Base-by-base conservation (phyloP, 2,888 invertebrate genomes). In the Drymonia ruficornis region DNA sequence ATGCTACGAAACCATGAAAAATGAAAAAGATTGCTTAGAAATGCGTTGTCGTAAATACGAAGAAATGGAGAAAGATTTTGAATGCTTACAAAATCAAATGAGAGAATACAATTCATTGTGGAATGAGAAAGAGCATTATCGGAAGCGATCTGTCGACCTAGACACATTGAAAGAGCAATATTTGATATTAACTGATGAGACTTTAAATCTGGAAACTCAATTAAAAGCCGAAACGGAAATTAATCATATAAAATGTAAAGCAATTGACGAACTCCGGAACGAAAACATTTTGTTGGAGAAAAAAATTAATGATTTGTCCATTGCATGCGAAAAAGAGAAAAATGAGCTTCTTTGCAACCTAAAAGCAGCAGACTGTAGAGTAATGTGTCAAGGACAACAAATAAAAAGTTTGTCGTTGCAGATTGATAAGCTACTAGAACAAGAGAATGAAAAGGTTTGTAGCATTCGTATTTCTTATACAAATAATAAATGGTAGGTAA, bases 371-470 rank as follows among this genome's bases (percentile, higher is more conserved):
- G 93, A 94, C 70, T 92, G 93, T 57, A 90, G 90, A 74, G 83
- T 93, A 18, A 91, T 93, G 77, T 94, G 94, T 60, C 93, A 94
- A 79, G 94, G 93, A 52, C 89, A 93, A 65, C 94, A 94, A 83
- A 94, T 94, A 40, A 93, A 89, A 78, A 87, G 89, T 70, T 78
- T 94, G 55, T 88, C 93, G 0, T 59, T 77, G 52, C 93, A 94
- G 79, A 90, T 94, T 43, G 93, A 94, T 67, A 82, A 82, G 60
- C 74, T 94, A 56, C 84, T 91, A 46, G 87, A 86, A 51, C 83
- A 85, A 59, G 82, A 82, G 31, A 71, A 73, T 31, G 73, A 74
- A 42, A 76, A 78, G 59, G 89, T 86, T 57, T 68, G 66, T 65
- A 56, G 46, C 9, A 43, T 53, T 9, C 12, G 18, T 0, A 7